Evolutionary conservation across 2,797 vertebrate species (phyloP).

Genomic region (Lacerta bilineata): DNA sequence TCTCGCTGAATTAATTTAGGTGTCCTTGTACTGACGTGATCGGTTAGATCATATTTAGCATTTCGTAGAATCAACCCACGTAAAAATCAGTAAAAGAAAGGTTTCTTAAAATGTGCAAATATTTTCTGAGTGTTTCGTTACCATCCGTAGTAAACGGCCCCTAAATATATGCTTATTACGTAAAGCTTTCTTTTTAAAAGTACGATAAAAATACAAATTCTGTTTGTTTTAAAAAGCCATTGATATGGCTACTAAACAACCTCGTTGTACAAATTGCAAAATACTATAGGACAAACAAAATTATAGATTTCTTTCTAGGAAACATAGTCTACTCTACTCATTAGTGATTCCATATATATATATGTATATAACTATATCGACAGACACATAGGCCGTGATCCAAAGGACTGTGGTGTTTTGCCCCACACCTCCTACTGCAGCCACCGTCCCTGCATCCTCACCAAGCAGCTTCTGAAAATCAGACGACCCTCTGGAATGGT

Average conservation of each 20-base stretch:
- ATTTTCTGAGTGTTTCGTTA: constrained; percentile 76
- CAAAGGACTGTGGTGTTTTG: background rate
- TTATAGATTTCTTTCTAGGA: constrained; percentile 80
- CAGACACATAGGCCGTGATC: constrained; percentile 14
- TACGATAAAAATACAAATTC: constrained; percentile 88
- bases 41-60: constrained; percentile 71
- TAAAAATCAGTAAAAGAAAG: constrained; percentile 80
- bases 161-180: constrained; percentile 82
- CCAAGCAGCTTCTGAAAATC: background rate
- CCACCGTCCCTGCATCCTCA: background rate
- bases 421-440: background rate
- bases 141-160: constrained; percentile 78
- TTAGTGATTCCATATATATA: constrained; percentile 67
- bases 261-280: constrained; percentile 84
- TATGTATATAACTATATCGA: constrained; percentile 19
- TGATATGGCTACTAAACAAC: constrained; percentile 80
- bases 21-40: constrained; percentile 58
- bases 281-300: constrained; percentile 83
- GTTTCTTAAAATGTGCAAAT: constrained; percentile 80
- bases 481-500: background rate
- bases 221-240: constrained; percentile 85
- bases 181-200: constrained; percentile 80
- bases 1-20: constrained; percentile 60
- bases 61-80: constrained; percentile 69
- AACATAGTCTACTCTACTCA: constrained; percentile 74